These are phyloP conservation scores for Turnix velox DNA, from an alignment of 2,113 vertebrate species.

Conservation along the genomic window DNA sequence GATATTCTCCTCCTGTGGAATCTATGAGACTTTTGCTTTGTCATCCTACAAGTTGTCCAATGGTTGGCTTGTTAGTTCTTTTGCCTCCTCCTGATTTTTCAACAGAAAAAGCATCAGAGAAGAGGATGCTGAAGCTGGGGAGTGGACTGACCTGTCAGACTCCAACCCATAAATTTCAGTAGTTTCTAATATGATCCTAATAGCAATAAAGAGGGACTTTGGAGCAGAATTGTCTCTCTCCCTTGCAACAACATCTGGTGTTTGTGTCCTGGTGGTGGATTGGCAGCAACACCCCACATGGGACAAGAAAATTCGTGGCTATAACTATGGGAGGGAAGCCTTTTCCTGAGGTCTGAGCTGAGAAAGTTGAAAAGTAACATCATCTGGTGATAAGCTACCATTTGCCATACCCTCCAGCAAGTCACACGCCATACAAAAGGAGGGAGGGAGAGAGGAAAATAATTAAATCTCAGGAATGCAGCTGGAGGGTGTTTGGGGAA, in stretches of 20 bases:
- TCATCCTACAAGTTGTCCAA: background rate
- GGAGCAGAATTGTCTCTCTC: background rate
- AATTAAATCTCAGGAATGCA: background rate
- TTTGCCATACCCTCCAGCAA: background rate
- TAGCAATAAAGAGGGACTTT: background rate
- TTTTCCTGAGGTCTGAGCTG: background rate
- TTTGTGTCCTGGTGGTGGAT: background rate
- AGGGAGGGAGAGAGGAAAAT: background rate
- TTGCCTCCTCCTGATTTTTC: background rate
- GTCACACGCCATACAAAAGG: background rate
- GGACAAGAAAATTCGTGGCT: background rate
- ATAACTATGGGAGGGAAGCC: background rate
- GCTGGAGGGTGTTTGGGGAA: background rate
- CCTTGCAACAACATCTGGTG: background rate
- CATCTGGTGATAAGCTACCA: background rate
- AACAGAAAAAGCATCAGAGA: background rate
- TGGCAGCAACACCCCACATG: background rate
- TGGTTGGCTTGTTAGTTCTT: background rate
- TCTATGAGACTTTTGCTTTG: background rate
- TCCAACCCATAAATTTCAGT: background rate
- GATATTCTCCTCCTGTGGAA: background rate
- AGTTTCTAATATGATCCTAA: background rate
- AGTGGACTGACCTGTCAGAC: background rate
- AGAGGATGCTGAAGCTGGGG: background rate
- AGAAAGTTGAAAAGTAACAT: slow-evolving; percentile 4